Percentiles rank a stretch among this genome's conserved stretches.
phyloP scores from a whole-genome alignment of 2,113 vertebrate genomes.

The Gobiocypris rarus region DNA sequence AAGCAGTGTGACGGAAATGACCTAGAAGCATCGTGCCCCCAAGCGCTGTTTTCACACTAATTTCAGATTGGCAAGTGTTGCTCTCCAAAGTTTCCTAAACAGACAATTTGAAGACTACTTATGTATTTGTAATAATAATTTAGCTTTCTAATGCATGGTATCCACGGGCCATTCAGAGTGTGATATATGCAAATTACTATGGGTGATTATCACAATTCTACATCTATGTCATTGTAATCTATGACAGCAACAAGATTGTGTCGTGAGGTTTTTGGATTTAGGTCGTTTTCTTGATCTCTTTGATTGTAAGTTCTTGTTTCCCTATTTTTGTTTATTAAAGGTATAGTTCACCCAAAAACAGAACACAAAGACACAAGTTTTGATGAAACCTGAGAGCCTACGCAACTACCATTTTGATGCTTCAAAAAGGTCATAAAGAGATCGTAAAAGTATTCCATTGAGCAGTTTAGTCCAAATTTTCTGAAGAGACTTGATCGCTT shows the following conservation, averaged over 20 bases:
- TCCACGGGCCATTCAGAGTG: neutral
- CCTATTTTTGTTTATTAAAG: no score
- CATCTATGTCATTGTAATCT: neutral
- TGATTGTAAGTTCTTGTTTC: no score
- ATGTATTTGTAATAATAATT: neutral
- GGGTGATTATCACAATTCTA: neutral
- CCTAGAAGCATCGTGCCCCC: conserved; percentile 25
- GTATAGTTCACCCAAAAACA: no score
- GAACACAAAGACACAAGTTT: no score
- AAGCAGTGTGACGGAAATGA: conserved; percentile 61
- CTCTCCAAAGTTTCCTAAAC: conserved; percentile 6
- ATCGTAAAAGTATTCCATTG: no score
- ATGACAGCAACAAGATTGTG: neutral
- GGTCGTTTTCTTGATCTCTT: no score
- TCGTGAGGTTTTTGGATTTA: no score
- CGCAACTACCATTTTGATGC: no score
- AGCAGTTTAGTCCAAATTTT: no score
- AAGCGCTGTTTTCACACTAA: neutral
- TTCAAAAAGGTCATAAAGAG: no score
- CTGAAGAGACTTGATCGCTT: no score
- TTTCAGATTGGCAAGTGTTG: conserved; percentile 44
- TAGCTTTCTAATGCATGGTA: neutral
- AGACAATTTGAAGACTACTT: neutral
- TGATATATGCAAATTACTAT: neutral
- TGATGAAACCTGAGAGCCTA: no score